Base-by-base conservation (phyloP, 2,797 vertebrate genomes). In the Lates japonicus region DNA sequence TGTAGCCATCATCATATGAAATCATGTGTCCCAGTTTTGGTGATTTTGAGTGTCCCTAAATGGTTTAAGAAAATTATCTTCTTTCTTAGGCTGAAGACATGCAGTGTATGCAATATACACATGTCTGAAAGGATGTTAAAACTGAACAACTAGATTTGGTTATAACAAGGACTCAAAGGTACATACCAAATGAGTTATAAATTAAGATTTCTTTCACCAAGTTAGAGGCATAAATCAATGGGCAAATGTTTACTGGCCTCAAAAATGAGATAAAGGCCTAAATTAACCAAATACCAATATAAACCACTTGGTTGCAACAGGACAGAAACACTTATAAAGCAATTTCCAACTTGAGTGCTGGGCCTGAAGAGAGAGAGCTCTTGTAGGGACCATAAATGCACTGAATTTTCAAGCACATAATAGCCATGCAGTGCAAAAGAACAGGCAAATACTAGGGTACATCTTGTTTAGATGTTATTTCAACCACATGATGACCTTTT, bases 201-300 rank as follows among this genome's bases (percentile, higher is more conserved):
- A 39, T 55, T 46, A 20, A 62, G 63, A 52, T 44, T 31, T n/a
- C 57, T 76, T 63, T 74, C 20, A 48, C 9, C 2, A 13, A 31
- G n/a, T 62, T 22, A 67, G 14, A 44, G 20, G 29, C 33, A 3
- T 9, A 31, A n/a, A 58, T 57, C 31, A 39, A 22, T 46, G 31
- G 5, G 1, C 3, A 37, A 52, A 25, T 14, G 9, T 41, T 49
- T 48, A 7, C 8, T 42, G 29, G 48, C 25, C 20, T 0, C 29
- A 67, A 71, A 6, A 65, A 11, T 82, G 17, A 76, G 19, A 58
- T 25, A 66, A 42, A 17, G 20, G 22, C 13, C 44, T 64, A 13
- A 14, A 81, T 67, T 7, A 54, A 71, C 13, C 25, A 17, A 37
- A 74, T 62, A 49, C 10, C 39, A 42, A 25, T 68, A 37, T 44